Evolutionary conservation across 37 sponge, comb jelly and placozoan genomes (phyloP).

Genomic region (Bolinopsis microptera): DNA sequence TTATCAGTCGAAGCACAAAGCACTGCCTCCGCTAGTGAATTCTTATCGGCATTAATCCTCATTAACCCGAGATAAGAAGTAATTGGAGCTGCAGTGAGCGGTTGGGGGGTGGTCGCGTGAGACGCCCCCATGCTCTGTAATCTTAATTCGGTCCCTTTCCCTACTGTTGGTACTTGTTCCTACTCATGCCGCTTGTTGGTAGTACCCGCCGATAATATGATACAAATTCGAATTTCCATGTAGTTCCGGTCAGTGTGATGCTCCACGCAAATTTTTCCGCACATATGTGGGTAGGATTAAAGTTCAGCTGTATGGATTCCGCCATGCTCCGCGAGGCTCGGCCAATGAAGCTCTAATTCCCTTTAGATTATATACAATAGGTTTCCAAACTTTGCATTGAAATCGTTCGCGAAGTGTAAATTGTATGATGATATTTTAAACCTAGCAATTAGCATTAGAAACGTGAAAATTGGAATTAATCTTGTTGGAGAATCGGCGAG

Average conservation of each 20-base stretch:
- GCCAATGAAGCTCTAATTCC: background rate
- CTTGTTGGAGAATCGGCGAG: background rate
- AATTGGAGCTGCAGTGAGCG: background rate
- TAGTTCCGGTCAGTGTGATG: too few species aligned
- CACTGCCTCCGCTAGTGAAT: background rate
- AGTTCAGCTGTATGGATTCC: background rate
- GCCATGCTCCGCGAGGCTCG: background rate
- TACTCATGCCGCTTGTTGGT: background rate
- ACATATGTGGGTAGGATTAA: background rate
- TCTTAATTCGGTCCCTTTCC: background rate
- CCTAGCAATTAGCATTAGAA: background rate
- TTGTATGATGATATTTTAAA: background rate
- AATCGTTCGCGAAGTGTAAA: background rate
- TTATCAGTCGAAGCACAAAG: background rate
- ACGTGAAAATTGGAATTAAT: constrained; percentile 14
- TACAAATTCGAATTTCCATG: too few species aligned
- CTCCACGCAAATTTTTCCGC: background rate
- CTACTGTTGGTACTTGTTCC: background rate
- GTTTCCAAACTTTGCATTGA: background rate
- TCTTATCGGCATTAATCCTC: constrained; percentile 23
- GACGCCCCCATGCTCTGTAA: background rate
- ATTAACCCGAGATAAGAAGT: background rate
- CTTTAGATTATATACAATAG: background rate
- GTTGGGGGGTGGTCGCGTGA: background rate
- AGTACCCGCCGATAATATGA: too few species aligned